phyloP scores from a whole-genome alignment of 2,113 vertebrate species.

The Rhinolophus sinicus region DNA sequence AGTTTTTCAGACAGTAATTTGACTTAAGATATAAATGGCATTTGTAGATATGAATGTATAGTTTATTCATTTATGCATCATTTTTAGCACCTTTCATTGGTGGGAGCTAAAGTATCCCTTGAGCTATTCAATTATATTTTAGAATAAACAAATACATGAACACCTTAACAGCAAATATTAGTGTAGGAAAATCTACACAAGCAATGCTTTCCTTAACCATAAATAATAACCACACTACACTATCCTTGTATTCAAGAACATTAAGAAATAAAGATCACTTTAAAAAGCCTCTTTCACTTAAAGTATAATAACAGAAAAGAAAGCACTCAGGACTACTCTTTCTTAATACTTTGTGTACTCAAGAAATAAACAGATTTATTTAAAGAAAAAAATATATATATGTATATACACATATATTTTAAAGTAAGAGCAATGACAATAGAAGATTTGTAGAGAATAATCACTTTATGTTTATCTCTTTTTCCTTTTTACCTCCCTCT shows the following conservation, averaged over 20 bases:
- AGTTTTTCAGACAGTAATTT: slow-evolving; percentile 39
- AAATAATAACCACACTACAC: neutral
- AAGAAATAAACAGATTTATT: slow-evolving; percentile 14
- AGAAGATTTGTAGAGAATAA: neutral
- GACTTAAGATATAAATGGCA: slow-evolving; percentile 17
- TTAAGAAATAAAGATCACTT: neutral
- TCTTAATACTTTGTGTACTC: neutral
- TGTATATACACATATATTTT: neutral
- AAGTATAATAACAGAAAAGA: slow-evolving; percentile 20
- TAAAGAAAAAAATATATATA: neutral
- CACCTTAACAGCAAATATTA: slow-evolving; percentile 20
- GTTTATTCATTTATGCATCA: slow-evolving; percentile 42
- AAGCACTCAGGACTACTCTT: neutral
- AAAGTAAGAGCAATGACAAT: neutral
- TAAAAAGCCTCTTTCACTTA: neutral
- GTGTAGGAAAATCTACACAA: slow-evolving; percentile 26
- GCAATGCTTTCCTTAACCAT: neutral
- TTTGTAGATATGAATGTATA: neutral
- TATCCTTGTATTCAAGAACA: slow-evolving; percentile 8
- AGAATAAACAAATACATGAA: slow-evolving; percentile 30
- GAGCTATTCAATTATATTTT: slow-evolving; percentile 41
- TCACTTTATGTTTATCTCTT: neutral
- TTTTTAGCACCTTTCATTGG: neutral
- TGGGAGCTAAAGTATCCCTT: neutral
- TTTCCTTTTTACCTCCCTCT: neutral